Conservation (phyloP, 2,888 invertebrate species). For the Digitonthophagus gazella region DNA sequence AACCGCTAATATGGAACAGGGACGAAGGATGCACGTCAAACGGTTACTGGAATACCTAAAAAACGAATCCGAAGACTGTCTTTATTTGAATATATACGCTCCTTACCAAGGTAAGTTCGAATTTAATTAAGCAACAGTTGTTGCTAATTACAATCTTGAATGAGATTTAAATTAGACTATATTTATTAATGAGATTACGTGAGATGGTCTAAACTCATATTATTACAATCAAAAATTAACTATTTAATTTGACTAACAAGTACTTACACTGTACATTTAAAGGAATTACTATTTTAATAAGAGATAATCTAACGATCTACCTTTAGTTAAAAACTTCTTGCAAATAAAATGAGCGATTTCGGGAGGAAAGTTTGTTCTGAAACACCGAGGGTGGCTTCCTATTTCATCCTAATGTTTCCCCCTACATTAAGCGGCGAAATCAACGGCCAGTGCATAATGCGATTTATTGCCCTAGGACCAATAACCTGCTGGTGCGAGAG, state of each 20-base stretch:
- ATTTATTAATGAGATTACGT: not conserved
- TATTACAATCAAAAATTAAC: not conserved
- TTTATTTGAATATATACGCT: slow-evolving; percentile 89
- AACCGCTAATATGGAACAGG: slow-evolving; percentile 62
- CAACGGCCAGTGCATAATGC: slow-evolving; percentile 7
- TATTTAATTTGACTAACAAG: too few relatives aligned
- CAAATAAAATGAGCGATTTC: not conserved
- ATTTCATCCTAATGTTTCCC: not conserved
- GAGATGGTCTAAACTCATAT: not conserved
- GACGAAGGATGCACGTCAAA: slow-evolving; percentile 69
- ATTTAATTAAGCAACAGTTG: not conserved
- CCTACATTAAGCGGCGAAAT: not conserved
- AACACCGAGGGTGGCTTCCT: not conserved
- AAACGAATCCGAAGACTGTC: slow-evolving; percentile 81
- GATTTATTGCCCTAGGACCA: slow-evolving; percentile 5
- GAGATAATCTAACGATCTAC: not conserved
- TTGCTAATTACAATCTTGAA: not conserved
- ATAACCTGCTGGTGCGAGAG: not conserved
- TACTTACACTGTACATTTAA: too few relatives aligned
- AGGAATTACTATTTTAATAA: too few relatives aligned
- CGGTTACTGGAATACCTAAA: slow-evolving; percentile 68
- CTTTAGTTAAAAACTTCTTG: not conserved
- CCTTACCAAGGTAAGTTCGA: slow-evolving; percentile 70
- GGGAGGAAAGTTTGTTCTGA: not conserved
- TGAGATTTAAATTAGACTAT: not conserved